These are phyloP conservation scores for Schizopygopsis pylzovi DNA, from an alignment of 2,797 vertebrate genomes.

Conservation along the genomic window DNA sequence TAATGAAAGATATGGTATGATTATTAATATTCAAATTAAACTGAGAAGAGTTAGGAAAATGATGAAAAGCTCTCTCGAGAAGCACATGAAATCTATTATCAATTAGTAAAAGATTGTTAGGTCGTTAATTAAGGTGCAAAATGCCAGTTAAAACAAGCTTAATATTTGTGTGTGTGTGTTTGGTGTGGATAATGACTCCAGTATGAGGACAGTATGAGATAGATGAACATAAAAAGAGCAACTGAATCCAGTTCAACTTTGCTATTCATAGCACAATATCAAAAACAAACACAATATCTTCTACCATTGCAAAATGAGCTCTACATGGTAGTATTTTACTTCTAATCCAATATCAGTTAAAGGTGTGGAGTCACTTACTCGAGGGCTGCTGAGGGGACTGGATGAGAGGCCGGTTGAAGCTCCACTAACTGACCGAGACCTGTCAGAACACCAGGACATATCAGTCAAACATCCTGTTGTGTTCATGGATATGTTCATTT, in stretches of 20 bases:
- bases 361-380: slow-evolving; percentile 78
- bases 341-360: background rate
- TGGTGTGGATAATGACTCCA: slow-evolving; percentile 63
- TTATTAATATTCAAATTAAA: slow-evolving; percentile 59
- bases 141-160: slow-evolving; percentile 17
- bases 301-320: background rate
- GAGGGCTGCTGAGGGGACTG: slow-evolving; percentile 84
- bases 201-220: slow-evolving; percentile 65
- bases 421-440: slow-evolving; percentile 92
- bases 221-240: slow-evolving; percentile 57
- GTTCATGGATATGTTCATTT: background rate
- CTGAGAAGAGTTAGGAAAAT: slow-evolving; percentile 45
- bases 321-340: background rate
- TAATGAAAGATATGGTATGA: slow-evolving; percentile 73
- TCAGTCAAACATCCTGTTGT: slow-evolving; percentile 6
- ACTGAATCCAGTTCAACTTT: slow-evolving; percentile 2
- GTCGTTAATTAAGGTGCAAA: slow-evolving; percentile 23
- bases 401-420: slow-evolving; percentile 89
- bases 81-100: background rate
- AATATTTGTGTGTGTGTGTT: slow-evolving; percentile 45
- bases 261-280: slow-evolving; percentile 34
- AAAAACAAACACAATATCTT: background rate
- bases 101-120: slow-evolving; percentile 30
- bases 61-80: slow-evolving; percentile 21
- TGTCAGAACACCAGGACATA: slow-evolving; percentile 60